Base-by-base conservation (phyloP, 2,113 vertebrate species). In the Phoenicopterus ruber region DNA sequence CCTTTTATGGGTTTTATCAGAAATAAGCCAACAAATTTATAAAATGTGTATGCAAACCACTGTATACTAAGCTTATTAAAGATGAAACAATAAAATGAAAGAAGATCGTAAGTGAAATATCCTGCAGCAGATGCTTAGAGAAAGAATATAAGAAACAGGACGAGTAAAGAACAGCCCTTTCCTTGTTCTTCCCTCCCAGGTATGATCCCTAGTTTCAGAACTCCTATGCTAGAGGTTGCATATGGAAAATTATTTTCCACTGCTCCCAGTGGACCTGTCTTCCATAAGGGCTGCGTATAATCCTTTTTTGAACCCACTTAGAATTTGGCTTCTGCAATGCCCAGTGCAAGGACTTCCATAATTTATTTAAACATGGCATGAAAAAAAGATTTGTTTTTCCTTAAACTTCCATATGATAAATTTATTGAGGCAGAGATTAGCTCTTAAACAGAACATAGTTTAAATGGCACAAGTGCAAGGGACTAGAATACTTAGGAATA, bases 11-110 rank as follows among this genome's bases (percentile, higher is more conserved):
- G 44, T 69, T 88, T 94, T 92, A 94, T 95, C 88, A 90, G 87
- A 94, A 96, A 94, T 70, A 81, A 80, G 38, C 58, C 62, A 96
- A 90, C 46, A 80, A 86, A 88, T 70, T 80, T 83, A 50, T 70
- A 47, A 92, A 92, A 93, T 62, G 46, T 11, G 4, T 80, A 93
- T 70, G 74, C 87, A 93, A 91, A 80, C 44, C 65, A 44, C 40
- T 11, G 62, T 38, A 65, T 73, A 71, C 63, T 94, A 96, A 96
- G 88, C 79, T 96, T 62, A 96, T 92, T 97, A 88, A 67, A 87
- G 71, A 94, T n/a, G 36, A 83, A 92, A 94, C 88, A 95, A 95
- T 90, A 57, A 94, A 81, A 66, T 47, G 57, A 82, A 93, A 88
- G 74, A 63, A 38, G 49, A 52, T 70, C 66, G n/a, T 17, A 88